Evolutionary conservation across 30 jellyfish, hydroid and myxozoan genomes (phyloP).

Genomic region (Turritopsis dohrnii): DNA sequence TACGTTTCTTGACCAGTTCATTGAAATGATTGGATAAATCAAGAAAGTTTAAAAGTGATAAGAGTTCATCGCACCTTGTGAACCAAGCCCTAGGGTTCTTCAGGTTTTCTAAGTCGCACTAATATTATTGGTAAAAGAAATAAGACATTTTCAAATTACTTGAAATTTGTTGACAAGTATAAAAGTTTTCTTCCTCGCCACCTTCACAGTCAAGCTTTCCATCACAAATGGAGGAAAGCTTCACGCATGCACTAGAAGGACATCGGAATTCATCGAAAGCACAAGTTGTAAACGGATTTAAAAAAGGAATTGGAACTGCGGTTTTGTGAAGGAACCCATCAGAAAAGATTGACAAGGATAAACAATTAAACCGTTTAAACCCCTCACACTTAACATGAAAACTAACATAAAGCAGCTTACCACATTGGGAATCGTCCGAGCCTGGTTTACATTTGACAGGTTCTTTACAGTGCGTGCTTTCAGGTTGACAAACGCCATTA

Average conservation of each 20-base stretch:
- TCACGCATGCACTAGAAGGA: neutral
- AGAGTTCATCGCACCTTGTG: too few species aligned
- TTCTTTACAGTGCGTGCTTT: neutral
- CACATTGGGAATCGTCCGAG: neutral
- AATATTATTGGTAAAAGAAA: too few species aligned
- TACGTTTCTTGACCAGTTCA: too few species aligned
- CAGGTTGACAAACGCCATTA: neutral
- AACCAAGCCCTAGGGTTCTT: neutral
- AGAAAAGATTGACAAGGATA: neutral
- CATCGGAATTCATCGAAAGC: constrained; percentile 12
- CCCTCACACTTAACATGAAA: neutral
- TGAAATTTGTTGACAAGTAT: neutral
- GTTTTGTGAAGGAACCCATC: neutral
- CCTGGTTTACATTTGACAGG: neutral
- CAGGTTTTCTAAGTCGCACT: neutral
- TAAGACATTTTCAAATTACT: neutral
- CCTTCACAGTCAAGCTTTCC: constrained; percentile 18
- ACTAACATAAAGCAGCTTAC: neutral
- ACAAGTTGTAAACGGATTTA: constrained; percentile 12
- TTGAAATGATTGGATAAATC: too few species aligned
- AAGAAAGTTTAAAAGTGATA: too few species aligned
- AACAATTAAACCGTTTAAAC: constrained; percentile 5
- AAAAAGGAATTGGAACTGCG: neutral
- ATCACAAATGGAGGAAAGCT: constrained; percentile 16
- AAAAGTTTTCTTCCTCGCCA: constrained; percentile 36